Conservation (phyloP, 2,113 vertebrate species). For the Ginglymostoma cirratum region DNA sequence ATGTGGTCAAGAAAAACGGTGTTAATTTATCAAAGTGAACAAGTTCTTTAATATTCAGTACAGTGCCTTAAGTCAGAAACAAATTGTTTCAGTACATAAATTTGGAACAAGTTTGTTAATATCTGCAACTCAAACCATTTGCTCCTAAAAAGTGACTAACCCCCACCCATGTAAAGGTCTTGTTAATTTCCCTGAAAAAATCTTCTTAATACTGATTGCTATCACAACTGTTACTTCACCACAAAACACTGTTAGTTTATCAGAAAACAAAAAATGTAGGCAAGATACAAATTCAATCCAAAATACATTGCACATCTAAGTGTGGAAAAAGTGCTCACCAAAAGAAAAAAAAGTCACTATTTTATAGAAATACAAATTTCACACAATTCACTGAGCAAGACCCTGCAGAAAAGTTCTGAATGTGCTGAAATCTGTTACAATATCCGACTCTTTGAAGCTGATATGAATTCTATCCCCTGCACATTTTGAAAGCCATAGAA, state of each 20-base stretch:
- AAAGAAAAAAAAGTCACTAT: conserved; percentile 57
- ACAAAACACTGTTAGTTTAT: conserved; percentile 97
- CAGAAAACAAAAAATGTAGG: conserved; percentile 80
- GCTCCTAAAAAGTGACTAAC: neutral
- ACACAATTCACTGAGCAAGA: conserved; percentile 43
- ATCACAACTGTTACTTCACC: conserved; percentile 87
- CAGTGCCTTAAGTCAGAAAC: conserved; percentile 27
- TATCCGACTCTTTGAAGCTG: conserved; percentile 43
- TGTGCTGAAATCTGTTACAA: conserved; percentile 48
- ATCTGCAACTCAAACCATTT: conserved; percentile 1
- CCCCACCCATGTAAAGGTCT: conserved; percentile 23
- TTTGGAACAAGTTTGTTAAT: conserved; percentile 8
- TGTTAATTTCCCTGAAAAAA: conserved; percentile 17
- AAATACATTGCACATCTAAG: conserved; percentile 88
- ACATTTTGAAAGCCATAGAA: conserved; percentile 44
- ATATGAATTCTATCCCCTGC: conserved; percentile 45
- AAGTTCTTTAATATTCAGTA: neutral
- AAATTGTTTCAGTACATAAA: conserved; percentile 5
- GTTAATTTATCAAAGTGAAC: conserved; percentile 1
- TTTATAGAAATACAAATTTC: conserved; percentile 57
- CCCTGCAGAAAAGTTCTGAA: conserved; percentile 44
- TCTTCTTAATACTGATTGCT: conserved; percentile 72
- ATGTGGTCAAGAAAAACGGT: neutral
- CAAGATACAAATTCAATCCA: conserved; percentile 90
- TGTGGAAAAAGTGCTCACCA: conserved; percentile 70